Evolutionary conservation across 2,113 vertebrate genomes (phyloP).

Genomic region (Cinclus cinclus): DNA sequence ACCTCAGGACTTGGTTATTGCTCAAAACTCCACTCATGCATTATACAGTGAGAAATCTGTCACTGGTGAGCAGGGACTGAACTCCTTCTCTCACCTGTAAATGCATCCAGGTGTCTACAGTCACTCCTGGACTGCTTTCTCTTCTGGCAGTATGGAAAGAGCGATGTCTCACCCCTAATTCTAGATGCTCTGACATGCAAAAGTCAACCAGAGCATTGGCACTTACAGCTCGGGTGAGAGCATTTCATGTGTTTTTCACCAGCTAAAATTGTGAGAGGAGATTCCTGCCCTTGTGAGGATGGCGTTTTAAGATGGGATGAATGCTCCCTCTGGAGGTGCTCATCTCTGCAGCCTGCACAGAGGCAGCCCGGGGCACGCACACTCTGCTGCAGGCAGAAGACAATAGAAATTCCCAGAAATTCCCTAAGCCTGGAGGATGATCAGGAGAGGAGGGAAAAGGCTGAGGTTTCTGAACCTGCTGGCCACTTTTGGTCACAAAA

Average conservation of each 20-base stretch:
- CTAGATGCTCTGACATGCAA: accelerated
- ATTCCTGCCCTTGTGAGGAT: neutral
- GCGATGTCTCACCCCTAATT: neutral
- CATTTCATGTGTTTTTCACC: neutral
- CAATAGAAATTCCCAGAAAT: neutral
- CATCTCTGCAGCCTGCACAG: accelerated
- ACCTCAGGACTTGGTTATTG: neutral
- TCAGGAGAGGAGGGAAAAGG: neutral
- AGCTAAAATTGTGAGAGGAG: neutral
- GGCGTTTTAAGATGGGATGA: neutral
- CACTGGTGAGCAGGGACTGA: neutral
- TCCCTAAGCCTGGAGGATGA: neutral
- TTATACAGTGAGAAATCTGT: neutral
- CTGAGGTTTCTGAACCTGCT: neutral
- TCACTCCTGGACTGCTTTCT: neutral
- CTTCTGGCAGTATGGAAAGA: neutral
- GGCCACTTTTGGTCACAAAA: neutral
- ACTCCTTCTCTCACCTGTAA: accelerated
- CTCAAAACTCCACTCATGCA: neutral
- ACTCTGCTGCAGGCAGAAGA: neutral
- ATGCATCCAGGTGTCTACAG: neutral
- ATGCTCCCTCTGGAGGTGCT: conserved; percentile 66
- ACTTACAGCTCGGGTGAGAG: neutral
- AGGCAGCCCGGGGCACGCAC: accelerated
- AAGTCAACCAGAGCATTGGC: neutral